Percentiles rank a stretch among this genome's conserved stretches.
Evolutionary conservation across 37 sponge, comb jelly and placozoan genomes (phyloP).

Genomic region (Oscarella lobularis): DNA sequence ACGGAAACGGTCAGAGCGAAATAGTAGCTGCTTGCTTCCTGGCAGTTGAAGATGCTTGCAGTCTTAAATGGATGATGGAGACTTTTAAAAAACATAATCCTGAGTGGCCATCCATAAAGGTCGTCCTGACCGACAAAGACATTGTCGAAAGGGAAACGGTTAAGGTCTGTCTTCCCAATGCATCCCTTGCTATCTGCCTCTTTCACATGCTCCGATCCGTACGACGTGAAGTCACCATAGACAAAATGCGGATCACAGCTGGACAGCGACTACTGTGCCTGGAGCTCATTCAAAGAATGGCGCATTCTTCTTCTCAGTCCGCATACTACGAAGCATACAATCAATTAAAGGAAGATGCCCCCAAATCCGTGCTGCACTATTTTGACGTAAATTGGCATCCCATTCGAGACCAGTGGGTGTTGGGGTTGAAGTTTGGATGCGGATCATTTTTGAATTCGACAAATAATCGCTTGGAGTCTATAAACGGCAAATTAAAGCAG

Average conservation of each 20-base stretch:
- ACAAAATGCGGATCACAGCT: slow-evolving; percentile 27
- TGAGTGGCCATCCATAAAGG: slow-evolving; percentile 5
- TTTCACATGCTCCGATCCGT: slow-evolving; percentile 35
- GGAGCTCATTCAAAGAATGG: slow-evolving; percentile 36
- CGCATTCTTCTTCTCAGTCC: slow-evolving; percentile 19
- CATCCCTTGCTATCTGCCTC: slow-evolving; percentile 31
- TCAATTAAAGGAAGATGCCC: slow-evolving; percentile 6
- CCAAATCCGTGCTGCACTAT: slow-evolving; percentile 20
- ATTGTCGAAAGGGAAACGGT: slow-evolving; percentile 22
- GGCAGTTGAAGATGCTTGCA: slow-evolving; percentile 15
- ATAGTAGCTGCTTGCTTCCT: too few species aligned
- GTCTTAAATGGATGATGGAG: slow-evolving; percentile 27
- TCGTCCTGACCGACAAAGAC: slow-evolving; percentile 52
- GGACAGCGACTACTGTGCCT: slow-evolving; percentile 23
- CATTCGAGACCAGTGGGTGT: slow-evolving; percentile 49
- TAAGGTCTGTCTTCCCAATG: slow-evolving; percentile 17
- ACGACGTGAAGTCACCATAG: slow-evolving; percentile 30
- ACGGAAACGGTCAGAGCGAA: too few species aligned
- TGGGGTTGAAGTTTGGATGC: slow-evolving; percentile 14
- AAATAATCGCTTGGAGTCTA: slow-evolving; percentile 35
- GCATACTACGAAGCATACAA: slow-evolving; percentile 23
- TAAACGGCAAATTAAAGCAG: slow-evolving; percentile 41
- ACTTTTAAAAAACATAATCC: slow-evolving; percentile 28
- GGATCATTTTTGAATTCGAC: slow-evolving; percentile 19
- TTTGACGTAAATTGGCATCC: slow-evolving; percentile 46